Base-by-base conservation (phyloP, 2,888 invertebrate species). In the Aphelenchoides bicaudatus region DNA sequence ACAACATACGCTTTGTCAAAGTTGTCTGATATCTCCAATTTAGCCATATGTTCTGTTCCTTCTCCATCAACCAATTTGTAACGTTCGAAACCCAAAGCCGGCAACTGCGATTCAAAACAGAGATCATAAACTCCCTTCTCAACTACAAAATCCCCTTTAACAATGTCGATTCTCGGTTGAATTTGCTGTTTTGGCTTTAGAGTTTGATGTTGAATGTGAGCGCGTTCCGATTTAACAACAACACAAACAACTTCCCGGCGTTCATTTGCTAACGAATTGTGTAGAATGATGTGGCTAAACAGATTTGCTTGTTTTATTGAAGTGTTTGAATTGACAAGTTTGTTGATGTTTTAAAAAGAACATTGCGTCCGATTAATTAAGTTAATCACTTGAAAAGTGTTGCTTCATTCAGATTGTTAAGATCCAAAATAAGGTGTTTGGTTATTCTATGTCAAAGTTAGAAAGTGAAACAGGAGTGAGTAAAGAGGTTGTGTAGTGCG, bases 191-290 rank as follows among this genome's bases (percentile, higher is more conserved):
- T 31, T n/a, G n/a, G n/a, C n/a, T n/a, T n/a, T n/a, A n/a, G n/a
- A 1, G 30, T 46, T 16, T 34, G 19, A 29, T 10, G 29, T 16
- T 25, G 13, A 10, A 30, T 19, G 27, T 30, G 30, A 5, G 52
- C 19, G 27, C 27, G 29, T n/a, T 23, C 47, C 5, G 68, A 68
- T 21, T 65, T 88, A 0, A 91, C 87, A 47, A 86, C 82, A 27
- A 93, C 84, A 6, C 87, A 88, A 13, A 90, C 84, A 16, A 91
- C 82, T 81, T 90, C 90, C 25, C 85, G 85, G 51, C 90, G 83
- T 63, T 83, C 84, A 65, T 87, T 86, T 0, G 87, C 84, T 53
- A 91, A 82, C 0, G 91, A 86, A 80, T 93, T 93, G 74, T 88
- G 90, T 27, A 93, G 81, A 6, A 90, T 86, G 0, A 92, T 56